A percentile compares a stretch with the other conserved stretches of the same genome.
Conservation (phyloP, 23 tunicate species). For the Botrylloides violaceus region DNA sequence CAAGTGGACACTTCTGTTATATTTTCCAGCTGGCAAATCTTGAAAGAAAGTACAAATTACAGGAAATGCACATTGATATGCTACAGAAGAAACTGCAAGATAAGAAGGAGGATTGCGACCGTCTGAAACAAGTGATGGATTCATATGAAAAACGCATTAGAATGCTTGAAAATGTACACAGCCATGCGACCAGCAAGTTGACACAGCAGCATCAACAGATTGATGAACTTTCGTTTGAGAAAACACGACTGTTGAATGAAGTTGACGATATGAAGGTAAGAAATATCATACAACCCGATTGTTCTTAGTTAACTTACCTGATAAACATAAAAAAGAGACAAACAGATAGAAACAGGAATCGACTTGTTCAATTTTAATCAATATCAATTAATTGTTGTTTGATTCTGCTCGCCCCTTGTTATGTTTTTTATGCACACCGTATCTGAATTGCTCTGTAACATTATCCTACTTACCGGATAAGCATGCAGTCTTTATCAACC, state of each 20-base stretch:
- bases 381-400: too few species aligned
- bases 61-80: slow-evolving; percentile 64
- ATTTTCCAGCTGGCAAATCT: slow-evolving; percentile 40
- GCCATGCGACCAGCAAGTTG: slow-evolving; percentile 13
- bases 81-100: slow-evolving; percentile 57
- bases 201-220: slow-evolving; percentile 42
- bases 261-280: slow-evolving; percentile 68
- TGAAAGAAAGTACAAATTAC: slow-evolving; percentile 64
- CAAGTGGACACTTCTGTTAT: too few species aligned
- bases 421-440: too few species aligned
- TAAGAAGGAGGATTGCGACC: slow-evolving; percentile 43
- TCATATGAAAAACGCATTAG: background rate
- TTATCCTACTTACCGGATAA: too few species aligned
- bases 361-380: too few species aligned
- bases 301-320: too few species aligned
- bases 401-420: too few species aligned
- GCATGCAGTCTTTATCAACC: too few species aligned
- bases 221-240: slow-evolving; percentile 58
- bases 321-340: too few species aligned
- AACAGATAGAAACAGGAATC: too few species aligned
- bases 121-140: background rate
- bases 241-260: slow-evolving; percentile 45
- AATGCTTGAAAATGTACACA: background rate
- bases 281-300: too few species aligned
- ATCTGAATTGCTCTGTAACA: too few species aligned